phyloP scores from a whole-genome alignment of 30 jellyfish, hydroid and myxozoan species.

The Cassiopea andromeda region DNA sequence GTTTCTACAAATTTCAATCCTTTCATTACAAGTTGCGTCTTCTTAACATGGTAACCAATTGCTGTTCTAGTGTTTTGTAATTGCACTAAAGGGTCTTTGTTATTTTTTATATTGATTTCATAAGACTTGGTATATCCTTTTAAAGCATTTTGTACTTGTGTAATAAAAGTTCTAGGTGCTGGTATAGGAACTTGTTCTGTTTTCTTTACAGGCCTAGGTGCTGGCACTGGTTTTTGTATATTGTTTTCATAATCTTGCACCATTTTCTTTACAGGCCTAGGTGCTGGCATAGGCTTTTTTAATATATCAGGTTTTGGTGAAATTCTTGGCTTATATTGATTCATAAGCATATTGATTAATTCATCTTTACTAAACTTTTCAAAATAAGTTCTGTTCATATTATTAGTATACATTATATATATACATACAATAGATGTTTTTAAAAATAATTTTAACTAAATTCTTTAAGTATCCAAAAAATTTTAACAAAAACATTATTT shows the following conservation, averaged over 20 bases:
- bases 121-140: slow-evolving; percentile 26
- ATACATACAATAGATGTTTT: too few relatives aligned
- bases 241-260: slow-evolving; percentile 28
- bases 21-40: neutral
- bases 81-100: slow-evolving; percentile 37
- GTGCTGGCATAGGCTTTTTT: slow-evolving; percentile 5
- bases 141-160: slow-evolving; percentile 1
- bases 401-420: too few relatives aligned
- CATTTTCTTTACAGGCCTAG: slow-evolving; percentile 24
- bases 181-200: slow-evolving; percentile 20
- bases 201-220: slow-evolving; percentile 13
- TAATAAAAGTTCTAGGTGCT: slow-evolving; percentile 23
- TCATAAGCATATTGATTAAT: neutral
- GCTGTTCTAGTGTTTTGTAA: slow-evolving; percentile 27
- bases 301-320: neutral
- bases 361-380: neutral
- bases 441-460: too few relatives aligned
- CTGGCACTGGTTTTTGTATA: neutral
- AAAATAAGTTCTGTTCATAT: neutral
- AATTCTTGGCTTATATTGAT: neutral
- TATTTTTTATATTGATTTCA: slow-evolving; percentile 8
- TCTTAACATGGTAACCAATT: slow-evolving; percentile 10
- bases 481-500: too few relatives aligned
- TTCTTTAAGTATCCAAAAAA: too few relatives aligned
- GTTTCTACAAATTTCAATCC: slow-evolving; percentile 5